Evolutionary conservation across 2,797 vertebrate species (phyloP).

Genomic region (Lacerta bilineata): DNA sequence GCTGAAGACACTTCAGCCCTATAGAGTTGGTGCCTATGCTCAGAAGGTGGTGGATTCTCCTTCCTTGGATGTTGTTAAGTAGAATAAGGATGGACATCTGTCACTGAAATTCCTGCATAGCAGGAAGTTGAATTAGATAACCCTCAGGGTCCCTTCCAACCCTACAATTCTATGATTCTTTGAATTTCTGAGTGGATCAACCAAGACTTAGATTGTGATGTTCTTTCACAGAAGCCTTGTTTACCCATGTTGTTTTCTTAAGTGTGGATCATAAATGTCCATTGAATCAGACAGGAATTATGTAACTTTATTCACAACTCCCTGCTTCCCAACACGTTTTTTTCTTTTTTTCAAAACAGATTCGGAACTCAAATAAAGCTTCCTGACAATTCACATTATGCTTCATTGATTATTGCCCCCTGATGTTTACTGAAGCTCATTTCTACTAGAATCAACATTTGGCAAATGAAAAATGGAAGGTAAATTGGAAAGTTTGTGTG

Average conservation of each 20-base stretch:
- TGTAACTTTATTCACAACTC: constrained; percentile 8
- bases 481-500: constrained; percentile 27
- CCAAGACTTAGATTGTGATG: neutral
- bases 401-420: neutral
- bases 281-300: constrained; percentile 5
- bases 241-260: constrained; percentile 4
- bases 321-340: constrained; percentile 18
- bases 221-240: neutral
- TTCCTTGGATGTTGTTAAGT: too few relatives aligned
- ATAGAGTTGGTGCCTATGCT: too few relatives aligned
- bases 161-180: neutral
- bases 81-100: too few relatives aligned
- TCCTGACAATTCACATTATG: constrained; percentile 26
- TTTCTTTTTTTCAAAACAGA: neutral
- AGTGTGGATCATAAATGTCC: neutral
- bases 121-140: too few relatives aligned
- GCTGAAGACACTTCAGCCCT: too few relatives aligned
- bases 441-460: constrained; percentile 41
- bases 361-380: neutral
- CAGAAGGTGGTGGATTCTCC: too few relatives aligned
- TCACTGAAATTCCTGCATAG: too few relatives aligned
- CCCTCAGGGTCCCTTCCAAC: too few relatives aligned
- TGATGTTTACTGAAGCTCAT: constrained; percentile 5
- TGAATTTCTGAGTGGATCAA: neutral
- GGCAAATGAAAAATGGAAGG: neutral